These are phyloP conservation scores for Platanista minor DNA, from an alignment of 2,113 vertebrate species.

Conservation along the genomic window DNA sequence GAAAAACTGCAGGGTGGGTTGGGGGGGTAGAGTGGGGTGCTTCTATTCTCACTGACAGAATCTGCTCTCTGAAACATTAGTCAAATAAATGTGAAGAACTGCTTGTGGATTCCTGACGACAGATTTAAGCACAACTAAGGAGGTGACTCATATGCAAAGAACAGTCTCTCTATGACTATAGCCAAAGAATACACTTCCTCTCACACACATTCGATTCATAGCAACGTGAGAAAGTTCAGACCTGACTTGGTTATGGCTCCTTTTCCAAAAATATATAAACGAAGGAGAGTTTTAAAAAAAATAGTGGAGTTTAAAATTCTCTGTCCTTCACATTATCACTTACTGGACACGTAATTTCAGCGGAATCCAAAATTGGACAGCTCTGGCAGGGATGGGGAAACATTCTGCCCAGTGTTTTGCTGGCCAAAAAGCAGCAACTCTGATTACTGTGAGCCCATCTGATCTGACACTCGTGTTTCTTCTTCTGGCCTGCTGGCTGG, in stretches of 20 bases:
- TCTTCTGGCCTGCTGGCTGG: constrained; percentile 53
- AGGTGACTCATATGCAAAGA: constrained; percentile 73
- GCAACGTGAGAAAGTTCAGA: constrained; percentile 62
- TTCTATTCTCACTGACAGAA: background rate
- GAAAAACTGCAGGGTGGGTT: background rate
- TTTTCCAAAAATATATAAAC: background rate
- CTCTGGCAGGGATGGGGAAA: constrained; percentile 32
- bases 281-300: background rate
- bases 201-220: constrained; percentile 22
- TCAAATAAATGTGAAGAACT: constrained; percentile 1
- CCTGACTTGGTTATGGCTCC: background rate
- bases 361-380: constrained; percentile 15
- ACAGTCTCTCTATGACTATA: constrained; percentile 53
- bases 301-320: background rate
- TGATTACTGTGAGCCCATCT: constrained; percentile 62
- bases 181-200: constrained; percentile 65
- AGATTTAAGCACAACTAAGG: constrained; percentile 63
- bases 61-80: background rate
- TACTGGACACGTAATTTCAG: background rate
- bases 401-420: background rate
- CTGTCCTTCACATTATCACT: background rate
- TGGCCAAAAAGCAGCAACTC: constrained; percentile 48
- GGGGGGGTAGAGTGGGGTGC: background rate
- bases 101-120: constrained; percentile 41
- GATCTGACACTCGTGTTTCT: constrained; percentile 64